A percentile compares a stretch with the other conserved stretches of the same genome.
Conservation (phyloP, 2,797 vertebrate species). For the Anguilla megastoma region DNA sequence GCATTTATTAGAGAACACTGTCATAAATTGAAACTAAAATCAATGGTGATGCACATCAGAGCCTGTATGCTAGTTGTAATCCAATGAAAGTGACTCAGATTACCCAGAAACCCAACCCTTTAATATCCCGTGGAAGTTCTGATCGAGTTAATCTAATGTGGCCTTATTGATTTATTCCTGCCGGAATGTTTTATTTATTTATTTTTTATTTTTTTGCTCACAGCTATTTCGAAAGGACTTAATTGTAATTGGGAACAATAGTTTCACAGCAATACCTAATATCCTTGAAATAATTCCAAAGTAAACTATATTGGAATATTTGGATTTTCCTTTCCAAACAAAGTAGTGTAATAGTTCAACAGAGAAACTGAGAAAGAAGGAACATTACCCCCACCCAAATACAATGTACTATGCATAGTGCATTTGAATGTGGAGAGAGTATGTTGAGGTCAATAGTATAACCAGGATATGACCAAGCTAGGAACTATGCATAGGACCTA, state of each 20-base stretch:
- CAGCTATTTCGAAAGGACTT: neutral
- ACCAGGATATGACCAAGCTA: neutral
- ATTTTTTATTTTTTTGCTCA: neutral
- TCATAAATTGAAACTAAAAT: conserved; percentile 8
- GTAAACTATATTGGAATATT: neutral
- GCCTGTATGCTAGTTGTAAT: neutral
- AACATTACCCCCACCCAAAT: neutral
- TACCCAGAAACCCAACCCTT: conserved; percentile 13
- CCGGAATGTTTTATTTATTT: neutral
- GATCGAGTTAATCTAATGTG: conserved; percentile 3
- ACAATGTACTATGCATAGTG: neutral
- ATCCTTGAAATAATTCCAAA: neutral
- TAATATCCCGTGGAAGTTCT: neutral
- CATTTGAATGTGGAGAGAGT: neutral
- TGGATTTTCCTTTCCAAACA: neutral
- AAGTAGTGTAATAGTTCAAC: neutral
- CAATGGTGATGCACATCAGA: neutral
- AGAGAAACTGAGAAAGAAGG: neutral
- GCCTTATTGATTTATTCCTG: conserved; percentile 9
- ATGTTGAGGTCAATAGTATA: neutral
- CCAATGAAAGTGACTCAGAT: conserved; percentile 7
- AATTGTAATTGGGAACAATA: neutral
- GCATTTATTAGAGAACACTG: neutral
- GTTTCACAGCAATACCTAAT: neutral
- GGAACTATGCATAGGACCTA: neutral